Percentiles rank a stretch among this genome's conserved stretches.
Conservation (phyloP, 1,140 invertebrate species). For the Procambarus virginalis region DNA sequence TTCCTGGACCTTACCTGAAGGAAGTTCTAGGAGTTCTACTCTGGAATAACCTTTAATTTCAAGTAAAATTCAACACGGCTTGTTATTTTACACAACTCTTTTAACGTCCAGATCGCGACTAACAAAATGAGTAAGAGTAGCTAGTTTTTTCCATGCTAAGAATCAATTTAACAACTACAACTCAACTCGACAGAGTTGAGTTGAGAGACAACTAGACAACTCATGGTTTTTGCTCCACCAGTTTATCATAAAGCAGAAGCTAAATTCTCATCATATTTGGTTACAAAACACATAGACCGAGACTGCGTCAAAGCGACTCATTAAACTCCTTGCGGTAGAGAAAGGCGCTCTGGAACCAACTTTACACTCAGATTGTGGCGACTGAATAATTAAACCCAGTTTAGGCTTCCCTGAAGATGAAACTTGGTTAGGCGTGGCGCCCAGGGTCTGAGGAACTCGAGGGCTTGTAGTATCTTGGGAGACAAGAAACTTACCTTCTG, state of each 20-base stretch:
- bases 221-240: neutral
- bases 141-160: too few relatives aligned
- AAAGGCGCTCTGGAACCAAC: neutral
- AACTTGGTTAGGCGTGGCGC: neutral
- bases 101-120: too few relatives aligned
- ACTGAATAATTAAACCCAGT: constrained; percentile 36
- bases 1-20: too few relatives aligned
- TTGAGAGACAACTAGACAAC: too few relatives aligned
- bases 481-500: neutral
- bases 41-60: too few relatives aligned
- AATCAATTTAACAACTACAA: neutral
- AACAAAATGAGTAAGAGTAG: too few relatives aligned
- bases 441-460: neutral
- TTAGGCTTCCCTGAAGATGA: constrained; percentile 19
- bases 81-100: too few relatives aligned
- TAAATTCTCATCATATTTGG: neutral
- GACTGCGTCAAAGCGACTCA: neutral
- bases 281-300: neutral
- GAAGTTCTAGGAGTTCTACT: too few relatives aligned
- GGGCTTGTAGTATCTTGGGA: neutral
- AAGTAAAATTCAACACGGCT: too few relatives aligned
- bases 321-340: neutral
- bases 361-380: constrained; percentile 21
- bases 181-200: neutral
- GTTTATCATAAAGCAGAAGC: neutral